Evolutionary conservation across 2,888 invertebrate genomes (phyloP), one percentile per base, ranked within the genome.

Genomic region (Sphaerophoria taeniata): DNA sequence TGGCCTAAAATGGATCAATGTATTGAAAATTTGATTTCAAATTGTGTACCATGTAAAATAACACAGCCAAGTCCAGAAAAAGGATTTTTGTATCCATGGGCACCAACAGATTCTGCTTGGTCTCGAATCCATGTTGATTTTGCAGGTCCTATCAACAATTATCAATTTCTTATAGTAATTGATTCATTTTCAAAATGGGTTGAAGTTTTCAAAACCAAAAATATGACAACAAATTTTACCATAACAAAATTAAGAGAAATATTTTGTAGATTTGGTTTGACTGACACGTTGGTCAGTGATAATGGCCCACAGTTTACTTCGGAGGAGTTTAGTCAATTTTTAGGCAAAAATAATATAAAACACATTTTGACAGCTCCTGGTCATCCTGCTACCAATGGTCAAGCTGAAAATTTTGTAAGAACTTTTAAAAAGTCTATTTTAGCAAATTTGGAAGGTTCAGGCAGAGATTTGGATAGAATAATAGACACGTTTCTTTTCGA

Each of bases 101-200:
- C 9, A 1, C 81, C 79, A 11, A 79, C 77, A 7, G 51, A 43
- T 9, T 34, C 67, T 0, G 51, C 71, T 0, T 87, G 84, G 81
- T 76, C 65, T 12, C 55, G 81, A 5, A 80, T 86, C 0, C 83
- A 86, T 56, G 36, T 80, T 0, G 86, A 83, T 43, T 83, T 83
- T 69, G 83, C 83, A 34, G 75, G 80, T 31, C 86, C 86, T 1
- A 87, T 87, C 4, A 81, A 78, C 16, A 56, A 73, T 36, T 69
- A 53, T 73, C 43, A 76, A 11, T 79, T 83, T 47, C 65, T 87
- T 14, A 67, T 87, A 11, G 49, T 84, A 11, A 78, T 81, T 9
- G 78, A 87, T 72, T 84, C 82, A 33, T 82, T 74, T 74, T 84
- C 87, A 7, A 87, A 87, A 45, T 87, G 81, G 61, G 79, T 85